Conservation (phyloP, 2,797 vertebrate species). For the Neopelma chrysocephalum region DNA sequence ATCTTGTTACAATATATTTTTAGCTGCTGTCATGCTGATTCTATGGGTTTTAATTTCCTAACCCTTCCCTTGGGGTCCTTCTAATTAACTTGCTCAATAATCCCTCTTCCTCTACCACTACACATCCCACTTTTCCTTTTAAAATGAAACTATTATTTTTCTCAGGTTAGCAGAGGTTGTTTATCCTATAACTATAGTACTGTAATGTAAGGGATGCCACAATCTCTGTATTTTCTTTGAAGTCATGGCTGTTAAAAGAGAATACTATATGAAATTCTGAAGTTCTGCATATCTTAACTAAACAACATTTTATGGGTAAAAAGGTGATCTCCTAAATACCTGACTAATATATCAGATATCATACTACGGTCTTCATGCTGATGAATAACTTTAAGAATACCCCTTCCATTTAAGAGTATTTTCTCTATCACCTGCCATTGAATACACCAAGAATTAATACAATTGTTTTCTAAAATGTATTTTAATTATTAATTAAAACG, state of each 20-base stretch:
- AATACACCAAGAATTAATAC: not conserved
- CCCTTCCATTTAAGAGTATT: not conserved
- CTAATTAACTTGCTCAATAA: slow-evolving; percentile 45
- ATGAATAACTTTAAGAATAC: not conserved
- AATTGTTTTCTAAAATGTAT: not conserved
- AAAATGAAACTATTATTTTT: slow-evolving; percentile 12
- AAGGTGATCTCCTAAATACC: not conserved
- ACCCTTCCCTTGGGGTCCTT: slow-evolving; percentile 47
- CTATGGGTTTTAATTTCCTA: slow-evolving; percentile 56
- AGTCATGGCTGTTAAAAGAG: not conserved
- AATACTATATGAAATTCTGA: not conserved
- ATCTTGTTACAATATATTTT: slow-evolving; percentile 25
- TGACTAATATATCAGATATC: not conserved
- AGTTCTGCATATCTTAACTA: not conserved
- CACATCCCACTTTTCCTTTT: not conserved
- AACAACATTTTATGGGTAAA: not conserved
- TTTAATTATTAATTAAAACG: not conserved
- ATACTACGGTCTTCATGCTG: not conserved
- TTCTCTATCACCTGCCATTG: not conserved
- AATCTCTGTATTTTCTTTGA: not conserved
- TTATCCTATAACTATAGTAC: not conserved
- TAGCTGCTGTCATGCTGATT: slow-evolving; percentile 43
- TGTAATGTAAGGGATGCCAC: not conserved
- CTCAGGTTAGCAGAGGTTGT: not conserved
- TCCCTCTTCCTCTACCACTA: not conserved